Percentiles rank a stretch among this genome's conserved stretches.
Evolutionary conservation across 1,140 invertebrate genomes (phyloP).

Genomic region (Cheumatopsyche charites): DNA sequence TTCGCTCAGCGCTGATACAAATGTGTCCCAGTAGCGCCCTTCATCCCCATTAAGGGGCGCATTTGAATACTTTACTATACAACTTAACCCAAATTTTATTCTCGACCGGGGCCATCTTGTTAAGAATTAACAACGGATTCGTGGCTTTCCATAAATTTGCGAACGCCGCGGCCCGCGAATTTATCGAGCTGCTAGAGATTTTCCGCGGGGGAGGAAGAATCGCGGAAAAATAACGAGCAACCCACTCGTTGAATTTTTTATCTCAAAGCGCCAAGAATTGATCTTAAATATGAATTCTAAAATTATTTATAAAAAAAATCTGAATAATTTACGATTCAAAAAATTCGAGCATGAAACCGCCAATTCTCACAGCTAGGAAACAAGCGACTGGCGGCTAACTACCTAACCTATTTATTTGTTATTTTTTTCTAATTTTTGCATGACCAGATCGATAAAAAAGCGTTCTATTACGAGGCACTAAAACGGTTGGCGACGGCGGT

Average conservation of each 20-base stretch:
- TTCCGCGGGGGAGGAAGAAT: slow-evolving; percentile 18
- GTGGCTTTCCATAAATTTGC: slow-evolving; percentile 35
- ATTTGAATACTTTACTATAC: slow-evolving; percentile 47
- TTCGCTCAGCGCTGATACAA: slow-evolving; percentile 37
- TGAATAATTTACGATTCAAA: too few relatives aligned
- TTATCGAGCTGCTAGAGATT: slow-evolving; percentile 24
- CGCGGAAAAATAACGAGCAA: neutral
- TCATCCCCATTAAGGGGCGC: slow-evolving; percentile 44
- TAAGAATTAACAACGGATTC: slow-evolving; percentile 38
- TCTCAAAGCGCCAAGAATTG: too few relatives aligned
- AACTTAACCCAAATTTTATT: slow-evolving; percentile 47
- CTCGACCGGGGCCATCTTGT: slow-evolving; percentile 36
- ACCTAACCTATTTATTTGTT: too few relatives aligned
- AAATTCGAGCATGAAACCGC: too few relatives aligned
- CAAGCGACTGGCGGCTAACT: too few relatives aligned
- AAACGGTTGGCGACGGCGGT: slow-evolving; percentile 19
- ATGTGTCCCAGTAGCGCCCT: slow-evolving; percentile 47
- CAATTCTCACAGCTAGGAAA: too few relatives aligned
- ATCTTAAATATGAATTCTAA: too few relatives aligned
- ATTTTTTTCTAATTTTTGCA: slow-evolving; percentile 2
- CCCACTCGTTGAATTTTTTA: too few relatives aligned
- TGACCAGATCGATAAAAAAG: slow-evolving; percentile 17
- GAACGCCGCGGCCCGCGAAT: slow-evolving; percentile 6
- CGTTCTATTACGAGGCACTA: slow-evolving; percentile 9
- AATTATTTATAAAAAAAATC: too few relatives aligned